phyloP scores from a whole-genome alignment of 2,888 invertebrate species.

The Dorcus parallelipipedus region DNA sequence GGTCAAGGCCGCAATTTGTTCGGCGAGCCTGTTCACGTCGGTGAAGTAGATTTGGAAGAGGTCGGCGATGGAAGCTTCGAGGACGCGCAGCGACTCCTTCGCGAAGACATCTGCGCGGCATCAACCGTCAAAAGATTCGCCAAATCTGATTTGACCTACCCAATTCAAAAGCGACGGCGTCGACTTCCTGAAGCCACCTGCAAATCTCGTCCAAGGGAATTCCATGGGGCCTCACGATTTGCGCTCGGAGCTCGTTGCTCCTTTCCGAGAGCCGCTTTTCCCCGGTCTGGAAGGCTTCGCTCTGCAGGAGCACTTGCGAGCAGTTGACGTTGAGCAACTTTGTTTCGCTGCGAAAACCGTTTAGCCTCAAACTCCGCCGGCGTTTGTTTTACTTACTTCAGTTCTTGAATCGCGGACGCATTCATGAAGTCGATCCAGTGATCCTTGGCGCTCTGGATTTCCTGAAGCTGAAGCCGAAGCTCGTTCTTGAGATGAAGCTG shows the following conservation, averaged over 20 bases:
- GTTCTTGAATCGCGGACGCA: not conserved
- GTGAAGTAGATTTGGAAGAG: slow-evolving; percentile 9
- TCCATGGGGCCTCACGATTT: no score
- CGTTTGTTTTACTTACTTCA: slow-evolving; percentile 7
- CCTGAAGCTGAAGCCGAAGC: slow-evolving; percentile 2
- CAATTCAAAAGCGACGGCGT: not conserved
- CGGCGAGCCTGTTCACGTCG: slow-evolving; percentile 7
- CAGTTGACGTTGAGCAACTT: no score
- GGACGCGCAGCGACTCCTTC: slow-evolving; percentile 3
- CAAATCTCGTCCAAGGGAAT: not conserved
- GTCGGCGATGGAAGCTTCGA: slow-evolving; percentile 7
- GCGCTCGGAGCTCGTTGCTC: no score
- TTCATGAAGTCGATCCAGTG: slow-evolving; percentile 9
- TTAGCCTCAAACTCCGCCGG: no score
- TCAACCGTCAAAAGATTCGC: not conserved
- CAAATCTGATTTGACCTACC: not conserved
- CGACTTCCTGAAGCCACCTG: not conserved
- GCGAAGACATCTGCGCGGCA: slow-evolving; percentile 8
- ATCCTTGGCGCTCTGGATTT: slow-evolving; percentile 9
- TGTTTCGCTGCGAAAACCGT: not conserved
- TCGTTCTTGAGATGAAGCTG: slow-evolving; percentile 10
- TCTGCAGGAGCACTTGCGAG: no score
- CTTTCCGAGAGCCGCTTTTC: no score
- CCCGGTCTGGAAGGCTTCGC: no score
- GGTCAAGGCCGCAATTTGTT: slow-evolving; percentile 6